Evolutionary conservation across 2,888 invertebrate genomes (phyloP), one percentile per base, ranked within the genome.

Genomic region (Polymixis lichenea): DNA sequence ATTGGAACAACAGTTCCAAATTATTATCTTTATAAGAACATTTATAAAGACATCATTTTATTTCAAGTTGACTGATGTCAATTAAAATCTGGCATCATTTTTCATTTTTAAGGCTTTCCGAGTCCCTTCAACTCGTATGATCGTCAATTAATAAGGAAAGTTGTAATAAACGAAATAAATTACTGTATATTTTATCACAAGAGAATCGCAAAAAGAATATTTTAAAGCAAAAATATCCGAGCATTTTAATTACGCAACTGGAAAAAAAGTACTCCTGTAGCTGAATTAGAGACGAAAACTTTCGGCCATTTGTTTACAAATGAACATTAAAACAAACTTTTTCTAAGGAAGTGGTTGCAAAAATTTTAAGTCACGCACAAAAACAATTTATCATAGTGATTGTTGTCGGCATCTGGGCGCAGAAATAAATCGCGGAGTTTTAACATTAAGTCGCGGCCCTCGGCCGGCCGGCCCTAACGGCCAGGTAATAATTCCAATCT

Each of bases 401-500:
- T 94, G 93, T 94, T 93, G 91, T 90, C 93, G 90, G 93, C 96
- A 95, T 93, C 95, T 95, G 96, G 94, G 91, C 89, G 89, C 87
- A 85, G 89, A 90, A 93, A 95, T 95, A 96, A 96, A 95, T 95
- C 92, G 90, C 87, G 60, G 93, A 95, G 94, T 95, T 95, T 93
- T 90, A 91, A 91, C 94, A 93, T 94, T 94, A 94, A 89, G 84
- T 78, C 84, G 71, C 69, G 76, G 82, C 69, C 72, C 73, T 80
- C 78, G 75, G 78, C 82, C 86, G 80, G 82, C 78, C 84, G 84
- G 87, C 72, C 83, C 86, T 85, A 87, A 90, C 89, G 91, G 87
- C 91, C 95, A 95, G 95, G 95, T 95, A 95, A 96, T 96, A 94
- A 96, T 92, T 94, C 90, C 95, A 95, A 95, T 95, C 95, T 94